A percentile compares a stretch with the other conserved stretches of the same genome.
Conservation (phyloP, 2,888 invertebrate species). For the Galeruca laticollis region DNA sequence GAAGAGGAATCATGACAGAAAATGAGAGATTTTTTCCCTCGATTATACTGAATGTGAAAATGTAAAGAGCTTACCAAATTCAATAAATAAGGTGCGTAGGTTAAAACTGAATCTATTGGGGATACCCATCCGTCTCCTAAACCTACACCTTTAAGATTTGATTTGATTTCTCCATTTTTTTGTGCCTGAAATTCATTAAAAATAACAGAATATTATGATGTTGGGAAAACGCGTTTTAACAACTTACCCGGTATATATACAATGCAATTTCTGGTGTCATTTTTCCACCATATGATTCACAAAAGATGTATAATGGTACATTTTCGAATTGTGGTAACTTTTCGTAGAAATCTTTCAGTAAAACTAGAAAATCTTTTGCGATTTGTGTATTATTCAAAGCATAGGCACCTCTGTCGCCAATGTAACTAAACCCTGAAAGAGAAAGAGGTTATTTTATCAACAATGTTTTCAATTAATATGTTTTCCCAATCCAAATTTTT, state of each 20-base stretch:
- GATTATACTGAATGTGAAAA: too few relatives aligned
- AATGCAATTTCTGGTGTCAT: constrained; percentile 89
- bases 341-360: constrained; percentile 78
- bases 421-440: constrained; percentile 79
- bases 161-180: constrained; percentile 56
- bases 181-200: constrained; percentile 49
- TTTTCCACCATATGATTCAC: constrained; percentile 94
- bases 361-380: constrained; percentile 80
- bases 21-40: too few relatives aligned
- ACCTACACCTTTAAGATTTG: constrained; percentile 82
- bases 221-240: neutral
- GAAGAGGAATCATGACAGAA: too few relatives aligned
- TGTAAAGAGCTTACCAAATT: constrained; percentile 70
- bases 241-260: constrained; percentile 69
- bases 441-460: neutral
- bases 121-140: constrained; percentile 93
- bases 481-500: too few relatives aligned
- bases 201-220: neutral
- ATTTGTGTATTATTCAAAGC: constrained; percentile 74
- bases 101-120: constrained; percentile 84
- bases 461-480: too few relatives aligned
- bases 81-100: constrained; percentile 86
- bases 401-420: constrained; percentile 67
- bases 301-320: constrained; percentile 85
- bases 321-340: constrained; percentile 77